Evolutionary conservation across 2,113 vertebrate species (phyloP).

Genomic region (Cyrtonyx montezumae): DNA sequence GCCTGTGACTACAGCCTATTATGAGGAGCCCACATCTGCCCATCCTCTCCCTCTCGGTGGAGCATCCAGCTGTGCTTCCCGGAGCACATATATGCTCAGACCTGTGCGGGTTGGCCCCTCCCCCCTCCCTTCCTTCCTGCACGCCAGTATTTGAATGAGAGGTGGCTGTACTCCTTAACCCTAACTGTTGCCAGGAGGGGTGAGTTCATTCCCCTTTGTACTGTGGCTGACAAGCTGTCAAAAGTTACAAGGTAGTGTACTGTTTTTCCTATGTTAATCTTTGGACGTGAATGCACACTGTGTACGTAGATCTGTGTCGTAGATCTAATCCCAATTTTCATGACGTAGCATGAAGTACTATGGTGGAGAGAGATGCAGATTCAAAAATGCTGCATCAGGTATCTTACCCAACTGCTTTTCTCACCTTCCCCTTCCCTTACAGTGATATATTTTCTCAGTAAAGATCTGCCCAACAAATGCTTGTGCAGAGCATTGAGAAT

Average conservation of each 20-base stretch:
- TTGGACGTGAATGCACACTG: background rate
- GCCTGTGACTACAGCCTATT: background rate
- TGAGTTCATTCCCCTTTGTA: no score
- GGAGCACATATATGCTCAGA: no score
- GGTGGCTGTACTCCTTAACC: no score
- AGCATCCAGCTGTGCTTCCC: no score
- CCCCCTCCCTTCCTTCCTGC: no score
- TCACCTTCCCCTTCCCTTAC: background rate
- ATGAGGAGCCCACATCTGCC: no score
- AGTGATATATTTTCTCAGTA: background rate
- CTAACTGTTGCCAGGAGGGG: no score
- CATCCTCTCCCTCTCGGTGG: no score
- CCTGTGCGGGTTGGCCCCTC: no score
- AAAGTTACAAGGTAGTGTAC: background rate
- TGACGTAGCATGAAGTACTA: background rate
- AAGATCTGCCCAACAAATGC: background rate
- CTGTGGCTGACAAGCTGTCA: conserved; percentile 2
- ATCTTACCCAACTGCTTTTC: background rate
- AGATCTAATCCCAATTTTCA: background rate
- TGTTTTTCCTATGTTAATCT: conserved; percentile 19
- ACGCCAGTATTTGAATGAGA: no score
- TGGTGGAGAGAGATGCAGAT: background rate
- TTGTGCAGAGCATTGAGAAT: background rate
- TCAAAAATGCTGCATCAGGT: background rate
- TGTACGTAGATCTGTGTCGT: background rate